These are phyloP conservation scores for Limanda limanda DNA, from an alignment of 2,113 vertebrate genomes.

Conservation along the genomic window DNA sequence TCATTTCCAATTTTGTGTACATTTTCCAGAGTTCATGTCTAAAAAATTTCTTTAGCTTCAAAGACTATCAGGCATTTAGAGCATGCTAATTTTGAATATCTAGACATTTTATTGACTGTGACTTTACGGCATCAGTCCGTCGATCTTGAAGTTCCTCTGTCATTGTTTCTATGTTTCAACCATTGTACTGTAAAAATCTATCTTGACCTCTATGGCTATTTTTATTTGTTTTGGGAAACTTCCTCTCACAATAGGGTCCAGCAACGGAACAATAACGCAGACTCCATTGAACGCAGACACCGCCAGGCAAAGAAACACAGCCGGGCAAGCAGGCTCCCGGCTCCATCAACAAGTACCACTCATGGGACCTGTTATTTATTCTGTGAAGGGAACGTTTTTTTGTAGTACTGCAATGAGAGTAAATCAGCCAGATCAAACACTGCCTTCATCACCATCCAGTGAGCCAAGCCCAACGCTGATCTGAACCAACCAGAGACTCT, in stretches of 20 bases:
- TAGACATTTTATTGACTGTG: neutral
- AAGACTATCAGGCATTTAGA: neutral
- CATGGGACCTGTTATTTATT: slow-evolving; percentile 27
- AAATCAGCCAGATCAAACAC: slow-evolving; percentile 45
- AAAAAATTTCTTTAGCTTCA: too few relatives aligned
- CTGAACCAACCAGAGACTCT: slow-evolving; percentile 16
- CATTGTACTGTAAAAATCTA: slow-evolving; percentile 46
- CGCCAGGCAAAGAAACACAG: slow-evolving; percentile 16
- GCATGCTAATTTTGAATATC: neutral
- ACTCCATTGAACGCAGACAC: slow-evolving; percentile 36
- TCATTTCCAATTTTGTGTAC: too few relatives aligned
- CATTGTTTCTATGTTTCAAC: slow-evolving; percentile 38
- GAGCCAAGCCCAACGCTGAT: slow-evolving; percentile 25
- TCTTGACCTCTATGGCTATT: slow-evolving; percentile 44
- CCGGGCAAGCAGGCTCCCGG: slow-evolving; percentile 43
- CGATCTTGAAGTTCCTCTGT: slow-evolving; percentile 15
- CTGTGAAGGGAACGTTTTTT: slow-evolving; percentile 22
- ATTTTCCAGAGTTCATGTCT: too few relatives aligned
- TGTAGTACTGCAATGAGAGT: slow-evolving; percentile 9
- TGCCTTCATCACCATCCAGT: slow-evolving; percentile 14
- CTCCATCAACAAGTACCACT: slow-evolving; percentile 57
- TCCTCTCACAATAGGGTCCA: slow-evolving; percentile 29
- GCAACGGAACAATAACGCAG: slow-evolving; percentile 51
- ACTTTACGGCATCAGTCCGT: slow-evolving; percentile 1
- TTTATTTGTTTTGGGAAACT: slow-evolving; percentile 50